A percentile compares a stretch with the other conserved stretches of the same genome.
Evolutionary conservation across 2,888 invertebrate genomes (phyloP).

Genomic region (Psylliodes chrysocephalus): DNA sequence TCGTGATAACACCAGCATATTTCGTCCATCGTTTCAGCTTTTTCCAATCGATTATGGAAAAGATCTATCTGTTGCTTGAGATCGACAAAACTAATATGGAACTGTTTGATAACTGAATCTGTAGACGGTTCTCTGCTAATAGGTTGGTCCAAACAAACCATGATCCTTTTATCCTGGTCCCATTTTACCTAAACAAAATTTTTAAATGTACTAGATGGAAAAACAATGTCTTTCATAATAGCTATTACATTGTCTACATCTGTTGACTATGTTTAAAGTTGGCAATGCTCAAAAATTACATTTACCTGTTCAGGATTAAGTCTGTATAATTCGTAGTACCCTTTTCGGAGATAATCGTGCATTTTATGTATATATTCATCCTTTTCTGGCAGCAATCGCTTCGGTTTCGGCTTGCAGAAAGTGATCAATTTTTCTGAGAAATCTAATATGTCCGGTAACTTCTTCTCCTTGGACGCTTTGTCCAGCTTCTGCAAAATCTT

Average conservation of each 20-base stretch:
- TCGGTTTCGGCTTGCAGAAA: constrained; percentile 61
- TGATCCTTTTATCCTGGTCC: constrained; percentile 56
- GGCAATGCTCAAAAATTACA: not conserved
- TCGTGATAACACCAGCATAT: constrained; percentile 66
- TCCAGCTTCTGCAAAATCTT: constrained; percentile 58
- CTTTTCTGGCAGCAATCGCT: constrained; percentile 61
- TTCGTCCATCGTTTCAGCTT: constrained; percentile 59
- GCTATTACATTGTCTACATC: too few relatives aligned
- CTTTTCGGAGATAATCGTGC: constrained; percentile 61
- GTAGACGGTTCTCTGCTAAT: constrained; percentile 55
- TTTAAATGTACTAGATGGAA: too few relatives aligned
- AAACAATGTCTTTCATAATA: too few relatives aligned
- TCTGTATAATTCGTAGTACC: constrained; percentile 63
- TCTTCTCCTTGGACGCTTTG: constrained; percentile 50
- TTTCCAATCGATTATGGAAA: constrained; percentile 54
- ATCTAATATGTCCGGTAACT: constrained; percentile 48
- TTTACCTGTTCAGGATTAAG: constrained; percentile 51
- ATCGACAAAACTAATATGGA: constrained; percentile 55
- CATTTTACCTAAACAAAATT: constrained; percentile 23
- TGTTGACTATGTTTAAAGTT: too few relatives aligned
- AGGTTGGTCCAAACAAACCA: constrained; percentile 55
- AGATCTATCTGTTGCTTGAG: constrained; percentile 53
- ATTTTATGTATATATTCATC: constrained; percentile 55
- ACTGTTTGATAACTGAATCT: constrained; percentile 60
- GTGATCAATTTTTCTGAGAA: constrained; percentile 60